These are phyloP conservation scores for Crambe crambe DNA, from an alignment of 37 sponge, comb jelly and placozoan genomes.

Conservation along the genomic window DNA sequence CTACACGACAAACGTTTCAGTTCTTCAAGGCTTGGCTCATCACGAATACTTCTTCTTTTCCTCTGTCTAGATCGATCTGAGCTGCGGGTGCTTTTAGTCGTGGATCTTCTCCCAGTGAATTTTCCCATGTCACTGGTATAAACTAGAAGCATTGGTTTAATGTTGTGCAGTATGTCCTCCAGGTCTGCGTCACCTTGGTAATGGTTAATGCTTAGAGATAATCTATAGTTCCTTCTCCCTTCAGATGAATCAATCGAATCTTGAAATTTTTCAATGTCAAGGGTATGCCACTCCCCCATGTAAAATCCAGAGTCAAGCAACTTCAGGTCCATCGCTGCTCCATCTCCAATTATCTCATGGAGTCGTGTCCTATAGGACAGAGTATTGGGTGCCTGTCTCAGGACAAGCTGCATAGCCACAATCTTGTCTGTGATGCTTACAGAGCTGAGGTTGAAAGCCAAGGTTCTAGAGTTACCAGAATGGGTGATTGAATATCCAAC, in stretches of 20 bases:
- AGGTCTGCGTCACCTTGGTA: neutral
- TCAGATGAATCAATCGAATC: neutral
- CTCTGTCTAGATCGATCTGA: neutral
- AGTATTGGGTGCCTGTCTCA: neutral
- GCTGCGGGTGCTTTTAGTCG: neutral
- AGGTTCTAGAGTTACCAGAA: neutral
- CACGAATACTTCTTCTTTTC: neutral
- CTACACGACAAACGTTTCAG: neutral
- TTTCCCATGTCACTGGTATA: neutral
- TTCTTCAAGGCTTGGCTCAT: neutral
- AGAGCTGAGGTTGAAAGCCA: neutral
- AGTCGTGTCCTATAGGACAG: neutral
- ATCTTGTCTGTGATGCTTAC: neutral
- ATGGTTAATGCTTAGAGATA: neutral
- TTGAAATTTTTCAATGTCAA: neutral
- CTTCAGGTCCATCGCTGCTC: neutral
- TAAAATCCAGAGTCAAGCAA: neutral
- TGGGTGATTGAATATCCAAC: neutral
- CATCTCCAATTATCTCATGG: slow-evolving; percentile 5
- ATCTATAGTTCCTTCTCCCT: neutral
- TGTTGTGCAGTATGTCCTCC: neutral
- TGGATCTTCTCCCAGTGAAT: no score
- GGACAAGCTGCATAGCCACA: neutral
- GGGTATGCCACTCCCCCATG: neutral
- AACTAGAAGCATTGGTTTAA: slow-evolving; percentile 29